Evolutionary conservation across 2,113 vertebrate species (phyloP).

Genomic region (Cinclus mexicanus): DNA sequence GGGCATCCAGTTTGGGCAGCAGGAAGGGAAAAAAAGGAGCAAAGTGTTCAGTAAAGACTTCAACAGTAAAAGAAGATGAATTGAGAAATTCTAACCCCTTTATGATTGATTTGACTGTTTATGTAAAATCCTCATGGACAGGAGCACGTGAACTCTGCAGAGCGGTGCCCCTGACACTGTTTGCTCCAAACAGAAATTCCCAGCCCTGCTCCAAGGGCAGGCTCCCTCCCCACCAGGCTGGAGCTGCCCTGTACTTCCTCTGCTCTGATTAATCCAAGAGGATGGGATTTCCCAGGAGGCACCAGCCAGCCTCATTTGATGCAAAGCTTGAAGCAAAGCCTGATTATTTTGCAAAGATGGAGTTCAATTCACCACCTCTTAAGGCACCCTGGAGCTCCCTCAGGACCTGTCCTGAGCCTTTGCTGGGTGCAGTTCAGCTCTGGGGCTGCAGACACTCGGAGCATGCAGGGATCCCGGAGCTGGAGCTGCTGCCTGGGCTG

Average conservation of each 20-base stretch:
- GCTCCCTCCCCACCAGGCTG: not conserved
- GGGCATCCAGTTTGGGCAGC: not conserved
- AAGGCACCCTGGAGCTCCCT: not conserved
- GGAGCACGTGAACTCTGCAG: not conserved
- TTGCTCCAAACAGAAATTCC: not conserved
- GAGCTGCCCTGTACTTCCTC: not conserved
- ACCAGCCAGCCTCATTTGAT: not conserved
- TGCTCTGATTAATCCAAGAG: not conserved
- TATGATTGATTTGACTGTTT: not conserved
- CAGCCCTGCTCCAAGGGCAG: not conserved
- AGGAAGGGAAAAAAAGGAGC: not conserved
- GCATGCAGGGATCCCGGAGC: not conserved
- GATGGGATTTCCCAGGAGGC: slow-evolving; percentile 28
- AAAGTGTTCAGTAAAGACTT: not conserved
- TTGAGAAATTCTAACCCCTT: not conserved
- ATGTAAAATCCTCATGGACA: not conserved
- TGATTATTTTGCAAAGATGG: not conserved
- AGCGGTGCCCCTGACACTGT: not conserved
- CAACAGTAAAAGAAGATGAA: not conserved
- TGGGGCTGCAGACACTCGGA: not conserved
- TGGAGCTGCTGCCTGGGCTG: accelerated
- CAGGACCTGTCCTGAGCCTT: not conserved
- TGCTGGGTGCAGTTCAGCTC: not conserved
- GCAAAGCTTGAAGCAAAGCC: not conserved
- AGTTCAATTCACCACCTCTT: not conserved